Evolutionary conservation across 2,888 invertebrate genomes (phyloP).

Genomic region (Ormyrus pomaceus): DNA sequence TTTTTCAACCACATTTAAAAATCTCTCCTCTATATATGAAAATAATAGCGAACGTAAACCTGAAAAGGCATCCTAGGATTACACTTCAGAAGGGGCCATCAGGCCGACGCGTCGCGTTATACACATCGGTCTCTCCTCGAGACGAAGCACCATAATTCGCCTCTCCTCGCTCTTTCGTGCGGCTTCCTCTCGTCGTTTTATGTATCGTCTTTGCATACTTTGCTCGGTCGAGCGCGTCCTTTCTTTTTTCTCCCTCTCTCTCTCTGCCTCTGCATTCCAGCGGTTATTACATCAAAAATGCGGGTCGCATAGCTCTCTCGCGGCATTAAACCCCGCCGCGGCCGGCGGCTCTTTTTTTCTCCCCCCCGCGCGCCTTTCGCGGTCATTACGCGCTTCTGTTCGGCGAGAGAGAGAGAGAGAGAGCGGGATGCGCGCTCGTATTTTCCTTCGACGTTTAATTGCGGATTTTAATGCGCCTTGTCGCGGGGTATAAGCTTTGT

Average conservation of each 20-base stretch:
- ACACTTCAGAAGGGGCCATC: too few species aligned
- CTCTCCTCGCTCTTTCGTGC: conserved; percentile 21
- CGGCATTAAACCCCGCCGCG: background rate
- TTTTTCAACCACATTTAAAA: background rate
- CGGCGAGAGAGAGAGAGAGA: too few species aligned
- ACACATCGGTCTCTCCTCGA: background rate
- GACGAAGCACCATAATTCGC: conserved; percentile 37
- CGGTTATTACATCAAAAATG: conserved; percentile 13
- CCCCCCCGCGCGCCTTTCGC: too few species aligned
- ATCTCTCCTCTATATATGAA: background rate
- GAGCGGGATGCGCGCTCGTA: too few species aligned
- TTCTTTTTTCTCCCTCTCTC: background rate
- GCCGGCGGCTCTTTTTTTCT: too few species aligned
- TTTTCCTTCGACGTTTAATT: too few species aligned
- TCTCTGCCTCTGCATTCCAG: conserved; percentile 11
- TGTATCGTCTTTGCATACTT: conserved; percentile 20
- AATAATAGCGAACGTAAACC: background rate
- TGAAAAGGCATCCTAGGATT: too few species aligned
- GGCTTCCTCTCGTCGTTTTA: conserved; percentile 15
- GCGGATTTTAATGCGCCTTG: too few species aligned
- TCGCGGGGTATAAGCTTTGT: too few species aligned
- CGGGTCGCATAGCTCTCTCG: background rate
- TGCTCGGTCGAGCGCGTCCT: background rate
- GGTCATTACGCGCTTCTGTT: too few species aligned
- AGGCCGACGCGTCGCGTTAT: background rate